Evolutionary conservation across 2,888 invertebrate species (phyloP), one percentile per base, ranked within the genome.

Genomic region (Schrankia costaestrigalis): DNA sequence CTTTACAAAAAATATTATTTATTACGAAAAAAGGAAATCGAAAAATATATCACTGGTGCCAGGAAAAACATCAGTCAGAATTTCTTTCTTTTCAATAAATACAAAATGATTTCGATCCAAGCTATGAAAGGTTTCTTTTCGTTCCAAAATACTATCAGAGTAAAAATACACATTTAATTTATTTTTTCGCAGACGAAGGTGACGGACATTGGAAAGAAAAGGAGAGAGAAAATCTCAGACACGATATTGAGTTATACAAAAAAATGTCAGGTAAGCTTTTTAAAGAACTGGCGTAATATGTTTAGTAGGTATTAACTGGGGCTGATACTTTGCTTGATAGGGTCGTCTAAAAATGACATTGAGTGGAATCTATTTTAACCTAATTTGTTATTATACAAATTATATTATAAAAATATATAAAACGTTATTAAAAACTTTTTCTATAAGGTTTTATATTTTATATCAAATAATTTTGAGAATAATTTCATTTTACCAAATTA

Each of bases 171-270:
- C 46, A 56, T 62, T 61, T 64, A 65, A 66, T 67, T 68, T 67
- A 56, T 61, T 58, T 60, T n/a, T 49, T 40, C 41, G 35, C 67
- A 86, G 86, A 74, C 60, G 69, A 71, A 62, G 84, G 85, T 26
- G 78, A 81, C 48, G 82, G 85, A 21, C 74, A 73, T 14, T 80
- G 83, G 81, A 84, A 81, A 47, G 77, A 71, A 59, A 67, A 62
- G 41, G 75, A 71, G 32, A 71, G 59, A 60, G 73, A 76, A 46
- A 72, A 70, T 39, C 62, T 78, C 27, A 65, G 71, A 46, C 71
- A 72, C 35, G 81, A 83, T 58, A 73, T 81, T 41, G 65, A 63
- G 46, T 40, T 63, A 27, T 80, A 81, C 44, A 73, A 67, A 56
- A 73, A 70, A 41, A 75, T 80, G 58, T 63, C 78, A 48, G 85